Percentiles rank a stretch among this genome's conserved stretches.
These are phyloP conservation scores for Trissolcus brochymenae DNA, from an alignment of 2,888 invertebrate species.

Conservation along the genomic window DNA sequence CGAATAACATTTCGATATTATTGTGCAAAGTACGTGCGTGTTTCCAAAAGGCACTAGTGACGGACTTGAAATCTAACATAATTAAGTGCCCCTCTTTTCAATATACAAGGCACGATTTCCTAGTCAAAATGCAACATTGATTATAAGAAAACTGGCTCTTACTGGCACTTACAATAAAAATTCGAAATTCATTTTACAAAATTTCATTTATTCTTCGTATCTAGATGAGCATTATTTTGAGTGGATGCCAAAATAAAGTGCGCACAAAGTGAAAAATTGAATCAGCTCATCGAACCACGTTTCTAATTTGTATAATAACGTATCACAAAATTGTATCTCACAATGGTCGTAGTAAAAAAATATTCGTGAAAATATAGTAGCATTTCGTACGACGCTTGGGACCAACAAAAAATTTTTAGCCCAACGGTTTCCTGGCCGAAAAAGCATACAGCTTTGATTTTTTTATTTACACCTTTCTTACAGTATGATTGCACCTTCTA, in stretches of 20 bases:
- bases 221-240: constrained; percentile 18
- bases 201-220: neutral
- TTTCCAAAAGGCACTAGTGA: constrained; percentile 71
- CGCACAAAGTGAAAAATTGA: constrained; percentile 10
- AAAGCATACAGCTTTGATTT: constrained; percentile 3
- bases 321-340: constrained; percentile 9
- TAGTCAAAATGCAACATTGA: constrained; percentile 55
- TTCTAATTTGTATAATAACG: no score
- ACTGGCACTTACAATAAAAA: neutral
- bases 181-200: neutral
- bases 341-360: constrained; percentile 25
- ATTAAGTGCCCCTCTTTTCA: constrained; percentile 40
- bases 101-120: constrained; percentile 73
- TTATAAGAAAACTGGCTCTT: neutral
- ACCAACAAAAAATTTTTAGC: constrained; percentile 4
- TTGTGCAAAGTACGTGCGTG: constrained; percentile 42
- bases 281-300: neutral
- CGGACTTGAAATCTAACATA: constrained; percentile 68
- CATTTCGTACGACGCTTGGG: constrained; percentile 13
- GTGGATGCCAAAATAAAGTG: constrained; percentile 64
- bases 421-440: constrained; percentile 4
- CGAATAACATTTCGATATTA: constrained; percentile 38
- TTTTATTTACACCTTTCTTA: constrained; percentile 34
- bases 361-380: constrained; percentile 31
- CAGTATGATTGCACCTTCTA: constrained; percentile 64